Base-by-base conservation (phyloP, 2,888 invertebrate species). In the Eumacrocentrus americanus region DNA sequence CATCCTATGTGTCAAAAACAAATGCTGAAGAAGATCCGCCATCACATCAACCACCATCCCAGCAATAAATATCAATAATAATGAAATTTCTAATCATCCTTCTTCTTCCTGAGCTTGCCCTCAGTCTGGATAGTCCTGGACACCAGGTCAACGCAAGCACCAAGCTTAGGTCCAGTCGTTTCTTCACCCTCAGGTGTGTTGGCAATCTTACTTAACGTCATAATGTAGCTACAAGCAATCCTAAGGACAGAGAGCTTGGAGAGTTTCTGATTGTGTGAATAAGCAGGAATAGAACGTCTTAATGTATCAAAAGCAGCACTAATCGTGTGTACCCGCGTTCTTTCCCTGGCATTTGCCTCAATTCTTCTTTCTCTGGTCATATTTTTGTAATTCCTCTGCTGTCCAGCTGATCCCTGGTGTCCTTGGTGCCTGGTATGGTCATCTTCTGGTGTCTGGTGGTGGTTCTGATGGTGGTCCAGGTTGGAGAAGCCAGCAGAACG, bases 301-400 rank as follows among this genome's bases (percentile, higher is more conserved):
- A 97, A 83, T 0, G 92, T 94, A 68, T 97, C 96, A 78, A 96
- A 97, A 0, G 96, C 96, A 0, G 95, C 95, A 74, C 95, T 95
- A 67, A 97, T 97, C 0, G 96, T 96, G 80, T 97, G 96, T 0
- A 97, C 96, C 53, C 96, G 84, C 4, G 95, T 94, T 61, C 96
- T 83, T 78, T 97, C 96, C 3, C 96, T 84, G 0, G 96, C 96
- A 76, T 97, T 97, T 0, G 96, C 96, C 78, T 97, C 96, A 75
- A 96, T 94, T 66, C 96, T 84, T 68, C 96, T 83, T 78, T 95
- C 95, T 16, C 94, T 85, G 0, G 94, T 96, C 95, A 96, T 95
- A 79, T 95, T 96, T 77, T 96, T 96, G 82, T 96, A 96, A 79
- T 95, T 95, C 66, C 94, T 84, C 74, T 93, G 92, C 65, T 91